A percentile compares a stretch with the other conserved stretches of the same genome.
These are phyloP conservation scores for Condylostylus longicornis DNA, from an alignment of 1,140 invertebrate species.

Conservation along the genomic window DNA sequence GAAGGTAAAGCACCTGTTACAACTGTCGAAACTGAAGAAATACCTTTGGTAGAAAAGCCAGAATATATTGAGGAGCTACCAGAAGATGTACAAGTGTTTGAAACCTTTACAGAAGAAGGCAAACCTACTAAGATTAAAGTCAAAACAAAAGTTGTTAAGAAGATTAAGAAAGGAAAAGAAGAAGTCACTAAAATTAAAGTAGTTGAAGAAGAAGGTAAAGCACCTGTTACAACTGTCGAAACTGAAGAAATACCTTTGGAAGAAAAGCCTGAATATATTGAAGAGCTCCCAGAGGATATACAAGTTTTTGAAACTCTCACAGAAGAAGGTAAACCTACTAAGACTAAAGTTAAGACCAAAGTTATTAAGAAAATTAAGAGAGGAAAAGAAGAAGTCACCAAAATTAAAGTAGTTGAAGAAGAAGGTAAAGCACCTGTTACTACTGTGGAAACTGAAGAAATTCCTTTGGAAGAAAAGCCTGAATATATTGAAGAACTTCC, in stretches of 20 bases:
- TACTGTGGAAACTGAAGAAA: constrained; percentile 11
- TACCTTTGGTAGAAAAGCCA: constrained; percentile 5
- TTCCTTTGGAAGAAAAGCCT: constrained; percentile 11
- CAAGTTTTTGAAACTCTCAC: constrained; percentile 10
- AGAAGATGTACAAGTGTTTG: constrained; percentile 6
- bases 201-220: constrained; percentile 18
- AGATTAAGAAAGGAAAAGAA: constrained; percentile 6
- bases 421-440: constrained; percentile 7
- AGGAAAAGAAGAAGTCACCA: constrained; percentile 19
- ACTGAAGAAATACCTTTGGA: constrained; percentile 8
- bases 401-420: constrained; percentile 22
- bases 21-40: constrained; percentile 13
- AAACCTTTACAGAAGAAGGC: constrained; percentile 9
- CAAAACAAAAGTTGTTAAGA: constrained; percentile 15
- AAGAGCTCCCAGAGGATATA: constrained; percentile 3
- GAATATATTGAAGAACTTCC: constrained; percentile 21
- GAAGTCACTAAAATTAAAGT: constrained; percentile 15
- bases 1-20: constrained; percentile 15
- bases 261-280: constrained; percentile 7
- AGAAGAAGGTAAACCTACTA: constrained; percentile 24
- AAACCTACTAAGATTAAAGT: constrained; percentile 13
- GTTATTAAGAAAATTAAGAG: constrained; percentile 25
- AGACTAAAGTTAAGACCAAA: constrained; percentile 29
- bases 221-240: constrained; percentile 14
- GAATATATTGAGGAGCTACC: constrained; percentile 8